Evolutionary conservation across 2,113 vertebrate species (phyloP).

Genomic region (Lamprologus lemairii): DNA sequence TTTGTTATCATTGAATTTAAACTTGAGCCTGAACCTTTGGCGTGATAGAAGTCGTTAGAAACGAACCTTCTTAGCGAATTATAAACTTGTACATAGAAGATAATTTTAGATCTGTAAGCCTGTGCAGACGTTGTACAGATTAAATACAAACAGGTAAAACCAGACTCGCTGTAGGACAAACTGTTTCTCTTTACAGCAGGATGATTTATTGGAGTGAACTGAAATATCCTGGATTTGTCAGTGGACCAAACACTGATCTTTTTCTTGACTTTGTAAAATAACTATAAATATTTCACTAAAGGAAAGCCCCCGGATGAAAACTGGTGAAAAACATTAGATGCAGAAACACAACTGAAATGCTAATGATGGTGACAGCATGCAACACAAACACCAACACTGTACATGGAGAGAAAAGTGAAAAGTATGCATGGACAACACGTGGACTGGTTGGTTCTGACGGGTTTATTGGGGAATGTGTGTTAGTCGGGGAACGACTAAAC

Average conservation of each 20-base stretch:
- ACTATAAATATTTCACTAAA: background rate
- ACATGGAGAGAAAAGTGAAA: background rate
- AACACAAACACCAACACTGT: constrained; percentile 52
- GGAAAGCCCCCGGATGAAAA: constrained; percentile 3
- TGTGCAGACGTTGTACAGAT: background rate
- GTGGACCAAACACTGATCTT: background rate
- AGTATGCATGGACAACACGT: background rate
- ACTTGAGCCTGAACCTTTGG: background rate
- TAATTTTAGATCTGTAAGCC: background rate
- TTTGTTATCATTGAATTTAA: background rate
- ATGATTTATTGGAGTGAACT: background rate
- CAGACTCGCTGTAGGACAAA: background rate
- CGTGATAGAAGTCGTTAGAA: background rate
- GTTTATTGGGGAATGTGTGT: constrained; percentile 46
- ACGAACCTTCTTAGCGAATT: background rate
- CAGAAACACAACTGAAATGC: constrained; percentile 3
- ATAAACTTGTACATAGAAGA: background rate
- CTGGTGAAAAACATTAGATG: background rate
- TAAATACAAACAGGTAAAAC: background rate
- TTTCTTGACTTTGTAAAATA: background rate
- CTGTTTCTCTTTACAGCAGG: background rate
- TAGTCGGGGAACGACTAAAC: constrained; percentile 12
- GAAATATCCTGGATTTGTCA: background rate
- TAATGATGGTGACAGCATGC: constrained; percentile 73
- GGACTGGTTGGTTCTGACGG: constrained; percentile 8